Evolutionary conservation across 2,797 vertebrate genomes (phyloP), one percentile per base, ranked within the genome.

Genomic region (Prunella strophiata): DNA sequence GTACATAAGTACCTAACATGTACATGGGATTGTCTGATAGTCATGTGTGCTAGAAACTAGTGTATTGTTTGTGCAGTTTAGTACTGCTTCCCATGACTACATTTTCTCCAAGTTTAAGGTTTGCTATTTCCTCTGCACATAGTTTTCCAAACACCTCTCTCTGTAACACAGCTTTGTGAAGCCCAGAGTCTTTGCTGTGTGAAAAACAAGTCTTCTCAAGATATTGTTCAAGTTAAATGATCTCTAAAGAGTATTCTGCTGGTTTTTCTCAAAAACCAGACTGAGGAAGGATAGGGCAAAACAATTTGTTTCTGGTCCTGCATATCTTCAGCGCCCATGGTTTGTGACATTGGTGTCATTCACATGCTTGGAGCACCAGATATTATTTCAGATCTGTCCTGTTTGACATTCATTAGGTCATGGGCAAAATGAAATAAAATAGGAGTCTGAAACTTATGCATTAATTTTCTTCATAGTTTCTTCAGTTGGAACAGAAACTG

Each of bases 241-340:
- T 54, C 16, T 73, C 51, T 7, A 11, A 19, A 2, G 9, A 8
- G 2, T 34, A 4, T 48, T 83, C 27, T 80, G 6, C 10, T 80
- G 61, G 17, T 5, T 86, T 59, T 89, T 80, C 59, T 73, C 43
- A 59, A 65, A 70, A 16, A 29, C 3, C 9, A 58, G 20, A 34
- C 6, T 19, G 25, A 29, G 4, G 0, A 2, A 30, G 5, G 5
- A 30, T 45, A 57, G 43, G 74, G 25, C 2, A 47, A 77, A 81
- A 40, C 14, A 54, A 5, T 21, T 19, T 61, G 5, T 38, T 89
- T 74, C 61, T 58, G 5, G 32, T 77, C 7, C 52, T 71, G 9
- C 8, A 8, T 1, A 0, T 75, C 58, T 51, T 74, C 30, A 26
- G 66, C 26, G 9, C 36, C 27, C 1, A 1, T 5, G 14, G 21